Evolutionary conservation across 2,797 vertebrate genomes (phyloP).

Genomic region (Tolypeutes matacus): DNA sequence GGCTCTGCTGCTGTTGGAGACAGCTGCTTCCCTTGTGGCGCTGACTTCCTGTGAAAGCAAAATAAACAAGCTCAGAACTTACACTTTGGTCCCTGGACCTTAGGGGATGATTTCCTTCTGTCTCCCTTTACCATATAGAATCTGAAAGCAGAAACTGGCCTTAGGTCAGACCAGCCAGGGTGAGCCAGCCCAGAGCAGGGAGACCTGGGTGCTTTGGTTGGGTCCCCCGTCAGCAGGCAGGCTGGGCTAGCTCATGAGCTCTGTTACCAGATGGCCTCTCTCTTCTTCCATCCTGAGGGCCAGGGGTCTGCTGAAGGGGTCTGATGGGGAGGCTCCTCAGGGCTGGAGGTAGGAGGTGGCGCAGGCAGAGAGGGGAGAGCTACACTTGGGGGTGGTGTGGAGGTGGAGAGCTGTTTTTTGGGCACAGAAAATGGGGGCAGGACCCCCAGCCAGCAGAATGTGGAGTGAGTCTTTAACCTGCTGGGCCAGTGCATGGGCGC

Average conservation of each 20-base stretch:
- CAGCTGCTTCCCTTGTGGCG: not conserved
- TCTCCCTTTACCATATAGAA: constrained; percentile 52
- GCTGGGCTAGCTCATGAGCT: not conserved
- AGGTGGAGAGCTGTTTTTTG: not conserved
- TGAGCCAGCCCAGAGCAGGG: not conserved
- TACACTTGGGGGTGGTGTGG: not conserved
- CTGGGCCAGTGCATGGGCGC: constrained; percentile 92
- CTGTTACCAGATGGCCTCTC: not conserved
- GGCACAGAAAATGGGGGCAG: not conserved
- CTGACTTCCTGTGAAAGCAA: constrained; percentile 52
- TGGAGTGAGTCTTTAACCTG: constrained; percentile 86
- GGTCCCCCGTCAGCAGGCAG: not conserved
- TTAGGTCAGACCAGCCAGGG: not conserved
- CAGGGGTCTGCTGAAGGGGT: not conserved
- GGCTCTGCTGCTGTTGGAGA: not conserved
- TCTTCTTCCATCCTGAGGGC: not conserved
- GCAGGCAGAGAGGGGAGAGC: not conserved
- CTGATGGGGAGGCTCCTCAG: not conserved
- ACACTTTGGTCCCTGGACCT: not conserved
- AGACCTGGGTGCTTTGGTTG: not conserved
- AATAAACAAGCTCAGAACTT: constrained; percentile 54
- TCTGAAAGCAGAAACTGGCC: constrained; percentile 43
- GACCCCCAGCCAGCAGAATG: not conserved
- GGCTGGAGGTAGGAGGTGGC: not conserved
- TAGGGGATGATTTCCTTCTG: not conserved